These are phyloP conservation scores for Calyptommatus sinebrachiatus DNA, from an alignment of 2,113 vertebrate species.

Conservation along the genomic window DNA sequence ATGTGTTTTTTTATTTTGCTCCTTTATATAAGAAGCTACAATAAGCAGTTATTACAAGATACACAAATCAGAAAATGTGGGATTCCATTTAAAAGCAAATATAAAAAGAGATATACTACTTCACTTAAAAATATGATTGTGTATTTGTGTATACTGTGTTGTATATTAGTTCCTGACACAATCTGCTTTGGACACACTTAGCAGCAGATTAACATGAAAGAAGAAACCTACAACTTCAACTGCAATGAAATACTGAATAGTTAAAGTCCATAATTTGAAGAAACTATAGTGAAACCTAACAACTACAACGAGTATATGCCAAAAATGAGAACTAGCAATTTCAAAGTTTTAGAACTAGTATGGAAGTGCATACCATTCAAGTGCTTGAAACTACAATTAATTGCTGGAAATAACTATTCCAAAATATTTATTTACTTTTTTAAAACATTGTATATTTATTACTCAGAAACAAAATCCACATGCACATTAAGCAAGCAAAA, in stretches of 20 bases:
- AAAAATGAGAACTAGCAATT: neutral
- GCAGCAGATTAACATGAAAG: neutral
- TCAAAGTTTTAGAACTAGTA: neutral
- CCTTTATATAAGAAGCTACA: neutral
- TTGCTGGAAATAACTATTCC: neutral
- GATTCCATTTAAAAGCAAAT: neutral
- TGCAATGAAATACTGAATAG: neutral
- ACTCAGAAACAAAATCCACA: neutral
- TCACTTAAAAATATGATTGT: no score
- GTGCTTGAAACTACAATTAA: neutral
- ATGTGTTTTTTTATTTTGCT: neutral
- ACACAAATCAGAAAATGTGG: neutral
- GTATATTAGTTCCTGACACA: no score
- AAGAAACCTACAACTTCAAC: neutral
- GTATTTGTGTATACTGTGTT: no score
- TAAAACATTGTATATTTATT: neutral
- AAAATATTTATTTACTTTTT: constrained; percentile 28
- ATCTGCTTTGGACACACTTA: no score
- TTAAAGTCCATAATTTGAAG: neutral
- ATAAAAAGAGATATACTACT: neutral
- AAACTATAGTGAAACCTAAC: neutral
- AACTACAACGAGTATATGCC: neutral
- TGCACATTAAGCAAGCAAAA: neutral
- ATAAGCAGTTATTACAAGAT: neutral
- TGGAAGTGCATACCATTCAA: neutral